Base-by-base conservation (phyloP, 37 sponge, comb jelly and placozoan species). In the Halichondria panicea region DNA sequence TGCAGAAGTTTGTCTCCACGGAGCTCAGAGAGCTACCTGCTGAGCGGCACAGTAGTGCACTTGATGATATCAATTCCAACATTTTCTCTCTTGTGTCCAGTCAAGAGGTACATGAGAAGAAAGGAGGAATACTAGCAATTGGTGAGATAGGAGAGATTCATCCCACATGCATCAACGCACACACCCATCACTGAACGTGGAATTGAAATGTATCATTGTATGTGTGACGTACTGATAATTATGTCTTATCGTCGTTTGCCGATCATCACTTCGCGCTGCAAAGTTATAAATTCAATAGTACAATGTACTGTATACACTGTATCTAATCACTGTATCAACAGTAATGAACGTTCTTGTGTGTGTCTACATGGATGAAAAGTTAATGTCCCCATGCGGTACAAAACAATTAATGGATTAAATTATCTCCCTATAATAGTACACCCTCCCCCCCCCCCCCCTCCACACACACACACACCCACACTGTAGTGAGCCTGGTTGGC, bases 111-210 rank as follows among this genome's bases (percentile, higher is more conserved):
- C 89, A 92, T 70, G 97, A 96, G 78, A 96, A 92, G 86, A 96
- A 96, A 41, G 97, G 90, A 31, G 93, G 85, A n/a, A 85, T 96
- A 39, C 81, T 96, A 18, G 90, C 97, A 24, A 96, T 96, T 42
- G 84, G 97, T 96, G 63, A 80, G 89, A n/a, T n/a, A n/a, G n/a
- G n/a, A 18, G 50, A 48, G 50, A 9, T 18, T 48, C 9, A 18
- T 18, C 50, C 9, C 50, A 48, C 50, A 48, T 48, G 13, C 50
- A 48, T 48, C 50, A 9, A 48, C 13, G 13, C 9, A 48, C 50
- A 18, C 50, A 48, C 9, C 13, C 13, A 48, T 13, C 13, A 9
- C 50, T 48, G 13, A 18, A 48, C 13, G 13, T 48, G 9, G 50
- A 48, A 9, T 13, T 48, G 50, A 48, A 48, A 13, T 13, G 13